phyloP scores from a whole-genome alignment of 2,888 invertebrate genomes.

The Drosophila austrosaltans region DNA sequence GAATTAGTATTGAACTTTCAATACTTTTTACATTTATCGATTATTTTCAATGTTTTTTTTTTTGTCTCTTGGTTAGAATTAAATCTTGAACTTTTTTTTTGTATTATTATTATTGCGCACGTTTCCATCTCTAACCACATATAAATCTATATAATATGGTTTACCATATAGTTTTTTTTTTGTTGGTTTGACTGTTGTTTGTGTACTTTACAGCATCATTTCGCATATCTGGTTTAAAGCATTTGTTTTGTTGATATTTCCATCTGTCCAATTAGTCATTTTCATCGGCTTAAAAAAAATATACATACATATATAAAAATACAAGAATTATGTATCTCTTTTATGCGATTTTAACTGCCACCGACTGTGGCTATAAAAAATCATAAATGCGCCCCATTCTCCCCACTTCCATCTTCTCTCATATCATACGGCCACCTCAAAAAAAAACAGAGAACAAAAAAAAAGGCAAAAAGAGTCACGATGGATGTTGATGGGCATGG shows the following conservation, averaged over 20 bases:
- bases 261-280: conserved; percentile 75
- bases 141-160: conserved; percentile 24
- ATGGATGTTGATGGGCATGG: conserved; percentile 30
- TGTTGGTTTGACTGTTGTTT: not conserved
- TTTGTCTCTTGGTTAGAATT: too few species aligned
- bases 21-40: too few species aligned
- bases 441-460: not conserved
- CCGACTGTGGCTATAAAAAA: conserved; percentile 32
- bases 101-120: not conserved
- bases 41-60: too few species aligned
- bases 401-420: not conserved
- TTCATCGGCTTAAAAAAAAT: conserved; percentile 57
- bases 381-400: conserved; percentile 41
- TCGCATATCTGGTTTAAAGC: conserved; percentile 43
- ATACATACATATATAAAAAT: too few species aligned
- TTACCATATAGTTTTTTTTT: not conserved
- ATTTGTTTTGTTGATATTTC: conserved; percentile 64
- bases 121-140: not conserved
- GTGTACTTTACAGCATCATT: conserved; percentile 35
- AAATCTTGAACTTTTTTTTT: not conserved
- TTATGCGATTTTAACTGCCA: conserved; percentile 67
- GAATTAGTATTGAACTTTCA: not conserved
- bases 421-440: not conserved
- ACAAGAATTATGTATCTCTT: conserved; percentile 16
- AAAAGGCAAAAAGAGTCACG: conserved; percentile 30